phyloP scores from a whole-genome alignment of 53 echinoderm and acorn worm genomes.

The Stichopus horrens region DNA sequence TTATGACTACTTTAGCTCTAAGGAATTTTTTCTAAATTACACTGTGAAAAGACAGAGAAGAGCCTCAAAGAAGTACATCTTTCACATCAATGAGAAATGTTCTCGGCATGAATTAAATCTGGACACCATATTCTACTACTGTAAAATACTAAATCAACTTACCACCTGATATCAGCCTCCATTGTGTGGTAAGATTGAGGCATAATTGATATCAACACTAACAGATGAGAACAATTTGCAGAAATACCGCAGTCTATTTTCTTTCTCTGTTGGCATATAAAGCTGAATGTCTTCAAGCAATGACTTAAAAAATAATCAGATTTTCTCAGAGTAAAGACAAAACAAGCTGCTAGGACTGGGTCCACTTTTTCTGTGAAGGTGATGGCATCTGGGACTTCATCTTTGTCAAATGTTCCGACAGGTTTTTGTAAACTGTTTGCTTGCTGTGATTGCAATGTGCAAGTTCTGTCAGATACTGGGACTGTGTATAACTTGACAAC shows the following conservation, averaged over 20 bases:
- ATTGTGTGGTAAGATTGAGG: not conserved
- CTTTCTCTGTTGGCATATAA: not conserved
- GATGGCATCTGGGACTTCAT: not conserved
- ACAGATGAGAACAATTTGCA: not conserved
- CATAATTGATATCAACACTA: not conserved
- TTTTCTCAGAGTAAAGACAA: constrained; percentile 55
- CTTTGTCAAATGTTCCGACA: not conserved
- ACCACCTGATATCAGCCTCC: constrained; percentile 87
- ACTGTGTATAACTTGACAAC: not conserved
- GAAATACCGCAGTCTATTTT: not conserved
- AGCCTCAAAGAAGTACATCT: too few species aligned
- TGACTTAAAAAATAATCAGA: constrained; percentile 43
- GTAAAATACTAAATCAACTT: constrained; percentile 1
- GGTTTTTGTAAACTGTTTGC: not conserved
- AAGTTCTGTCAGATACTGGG: not conserved
- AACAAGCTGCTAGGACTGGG: constrained; percentile 67
- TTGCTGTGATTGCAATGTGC: not conserved
- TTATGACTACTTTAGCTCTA: too few species aligned
- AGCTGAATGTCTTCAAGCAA: constrained; percentile 7
- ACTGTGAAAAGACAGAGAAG: too few species aligned
- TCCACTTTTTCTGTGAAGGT: constrained; percentile 47
- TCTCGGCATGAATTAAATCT: too few species aligned
- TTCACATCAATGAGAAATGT: too few species aligned
- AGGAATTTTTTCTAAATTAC: too few species aligned
- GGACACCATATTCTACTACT: too few species aligned